These are phyloP conservation scores for Cyprinus carpio DNA, from an alignment of 2,113 vertebrate genomes.

Conservation along the genomic window DNA sequence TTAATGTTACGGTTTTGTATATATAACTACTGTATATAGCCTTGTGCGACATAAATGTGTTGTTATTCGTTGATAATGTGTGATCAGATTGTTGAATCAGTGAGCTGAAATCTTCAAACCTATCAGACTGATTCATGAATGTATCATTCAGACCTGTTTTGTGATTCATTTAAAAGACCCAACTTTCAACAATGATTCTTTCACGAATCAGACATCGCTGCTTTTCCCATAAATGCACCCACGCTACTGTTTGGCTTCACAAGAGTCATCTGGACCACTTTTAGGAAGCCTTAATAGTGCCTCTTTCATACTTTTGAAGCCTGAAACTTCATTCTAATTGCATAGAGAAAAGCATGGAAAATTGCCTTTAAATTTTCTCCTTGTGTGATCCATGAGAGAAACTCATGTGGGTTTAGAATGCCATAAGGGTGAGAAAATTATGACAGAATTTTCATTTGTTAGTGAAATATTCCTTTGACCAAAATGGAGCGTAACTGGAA, in stretches of 20 bases:
- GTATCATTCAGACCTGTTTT: background rate
- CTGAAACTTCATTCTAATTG: background rate
- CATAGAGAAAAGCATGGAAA: slow-evolving; percentile 2
- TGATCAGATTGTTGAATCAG: background rate
- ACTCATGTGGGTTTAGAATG: background rate
- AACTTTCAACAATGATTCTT: background rate
- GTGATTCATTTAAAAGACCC: no score
- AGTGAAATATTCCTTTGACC: slow-evolving; percentile 1
- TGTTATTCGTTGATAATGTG: background rate
- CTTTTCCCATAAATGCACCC: background rate
- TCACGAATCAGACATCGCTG: background rate
- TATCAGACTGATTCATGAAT: background rate
- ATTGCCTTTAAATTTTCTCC: background rate
- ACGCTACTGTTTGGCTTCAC: background rate
- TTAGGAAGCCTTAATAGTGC: background rate
- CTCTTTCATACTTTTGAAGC: background rate
- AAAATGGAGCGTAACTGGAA: background rate
- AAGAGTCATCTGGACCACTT: background rate
- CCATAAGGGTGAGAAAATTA: background rate
- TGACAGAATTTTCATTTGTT: background rate
- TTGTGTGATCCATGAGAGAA: background rate
- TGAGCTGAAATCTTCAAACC: background rate
- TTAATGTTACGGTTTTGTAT: no score
- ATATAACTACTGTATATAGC: background rate
- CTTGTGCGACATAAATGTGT: background rate